Percentiles rank a stretch among this genome's conserved stretches.
Evolutionary conservation across 2,888 invertebrate genomes (phyloP).

Genomic region (Perdita meconis): DNA sequence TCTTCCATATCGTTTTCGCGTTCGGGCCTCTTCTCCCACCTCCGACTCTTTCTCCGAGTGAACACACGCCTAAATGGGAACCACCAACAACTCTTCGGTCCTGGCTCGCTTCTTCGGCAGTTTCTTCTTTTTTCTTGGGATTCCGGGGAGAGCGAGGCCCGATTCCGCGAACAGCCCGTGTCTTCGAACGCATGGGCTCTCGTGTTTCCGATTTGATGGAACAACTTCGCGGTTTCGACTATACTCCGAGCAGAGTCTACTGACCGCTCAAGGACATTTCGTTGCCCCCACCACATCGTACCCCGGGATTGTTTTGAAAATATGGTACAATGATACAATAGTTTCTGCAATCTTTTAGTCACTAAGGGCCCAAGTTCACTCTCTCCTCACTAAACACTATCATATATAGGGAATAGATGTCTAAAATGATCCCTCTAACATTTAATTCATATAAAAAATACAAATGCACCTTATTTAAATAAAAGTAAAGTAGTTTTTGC

Average conservation of each 20-base stretch:
- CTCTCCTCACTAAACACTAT: no score
- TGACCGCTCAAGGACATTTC: neutral
- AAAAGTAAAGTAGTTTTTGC: no score
- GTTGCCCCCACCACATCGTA: neutral
- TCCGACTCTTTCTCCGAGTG: neutral
- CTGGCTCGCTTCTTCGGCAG: neutral
- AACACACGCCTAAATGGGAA: slow-evolving; percentile 35
- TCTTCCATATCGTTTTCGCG: slow-evolving; percentile 41
- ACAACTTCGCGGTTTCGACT: slow-evolving; percentile 5
- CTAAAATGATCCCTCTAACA: no score
- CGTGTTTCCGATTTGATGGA: slow-evolving; percentile 16
- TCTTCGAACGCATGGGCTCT: slow-evolving; percentile 4
- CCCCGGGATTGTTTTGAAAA: neutral
- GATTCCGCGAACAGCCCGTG: slow-evolving; percentile 28
- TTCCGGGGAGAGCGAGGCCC: slow-evolving; percentile 17
- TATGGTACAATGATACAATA: no score
- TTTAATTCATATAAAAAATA: no score
- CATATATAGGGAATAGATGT: no score
- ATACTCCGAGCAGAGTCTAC: neutral
- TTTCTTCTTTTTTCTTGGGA: slow-evolving; percentile 9
- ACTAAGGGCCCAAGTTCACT: no score
- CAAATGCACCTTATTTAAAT: no score
- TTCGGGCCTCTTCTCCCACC: neutral
- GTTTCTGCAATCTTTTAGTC: no score
- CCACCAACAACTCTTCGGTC: slow-evolving; percentile 27